These are phyloP conservation scores for Formica selysi DNA, from an alignment of 1,140 invertebrate genomes.

Conservation along the genomic window DNA sequence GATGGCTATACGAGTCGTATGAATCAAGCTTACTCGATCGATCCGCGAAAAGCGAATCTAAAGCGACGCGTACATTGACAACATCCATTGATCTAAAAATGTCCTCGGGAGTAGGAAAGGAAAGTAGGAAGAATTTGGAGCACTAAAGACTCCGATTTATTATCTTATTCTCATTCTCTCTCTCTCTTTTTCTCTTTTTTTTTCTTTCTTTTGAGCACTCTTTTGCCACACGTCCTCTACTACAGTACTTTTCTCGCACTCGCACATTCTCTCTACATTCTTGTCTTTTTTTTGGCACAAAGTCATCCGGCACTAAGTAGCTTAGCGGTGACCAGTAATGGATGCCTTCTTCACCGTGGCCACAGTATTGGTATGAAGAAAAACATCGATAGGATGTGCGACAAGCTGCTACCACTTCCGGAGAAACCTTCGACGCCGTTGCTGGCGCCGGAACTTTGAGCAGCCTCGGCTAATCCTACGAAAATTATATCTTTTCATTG, in stretches of 20 bases:
- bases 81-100: conserved; percentile 76
- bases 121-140: conserved; percentile 73
- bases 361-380: conserved; percentile 70
- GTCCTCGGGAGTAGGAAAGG: conserved; percentile 69
- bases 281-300: conserved; percentile 75
- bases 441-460: conserved; percentile 70
- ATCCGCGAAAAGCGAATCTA: conserved; percentile 64
- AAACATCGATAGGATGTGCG: conserved; percentile 65
- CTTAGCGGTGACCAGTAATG: conserved; percentile 64
- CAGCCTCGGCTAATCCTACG: conserved; percentile 71
- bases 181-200: neutral
- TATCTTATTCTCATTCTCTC: conserved; percentile 48
- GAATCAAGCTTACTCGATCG: conserved; percentile 5
- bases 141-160: conserved; percentile 63
- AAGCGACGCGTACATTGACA: conserved; percentile 73
- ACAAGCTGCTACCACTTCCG: conserved; percentile 53
- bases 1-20: neutral
- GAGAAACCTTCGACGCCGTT: conserved; percentile 19
- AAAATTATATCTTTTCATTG: neutral
- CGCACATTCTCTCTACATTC: conserved; percentile 57
- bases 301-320: conserved; percentile 72
- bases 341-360: conserved; percentile 74
- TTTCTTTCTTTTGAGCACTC: neutral
- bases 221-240: neutral
- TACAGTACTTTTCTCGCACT: conserved; percentile 4